Evolutionary conservation across 2,888 invertebrate species (phyloP), one percentile per base, ranked within the genome.

Genomic region (Willowsia nigromaculata): DNA sequence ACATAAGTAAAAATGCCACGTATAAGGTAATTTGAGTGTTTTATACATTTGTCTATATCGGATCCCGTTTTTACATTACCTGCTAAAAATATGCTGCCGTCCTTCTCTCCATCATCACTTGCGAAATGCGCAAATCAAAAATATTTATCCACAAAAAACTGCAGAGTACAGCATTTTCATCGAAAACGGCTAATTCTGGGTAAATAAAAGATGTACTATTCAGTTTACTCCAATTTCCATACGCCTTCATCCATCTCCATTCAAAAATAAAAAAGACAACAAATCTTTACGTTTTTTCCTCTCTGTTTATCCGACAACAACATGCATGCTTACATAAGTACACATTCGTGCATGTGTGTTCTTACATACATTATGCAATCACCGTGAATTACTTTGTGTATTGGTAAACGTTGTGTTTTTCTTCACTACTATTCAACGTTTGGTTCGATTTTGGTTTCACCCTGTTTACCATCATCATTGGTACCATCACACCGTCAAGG

Each of bases 311-410:
- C 18, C 30, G 15, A 47, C 47, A 47, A 76, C 78, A 78, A 76
- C 53, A 81, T 33, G 4, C 56, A 78, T 18, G 7, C 27, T 27
- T 59, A 27, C 59, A 27, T 27, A 59, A 18, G 13, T 62, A 81
- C 81, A 59, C 68, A 68, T 7, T 18, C 33, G 76, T 83, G 50
- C 7, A 13, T 68, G 37, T 53, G 56, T 50, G n/a, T 1, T n/a
- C 78, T n/a, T 30, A 53, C 30, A 78, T 30, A 33, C 15, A 37
- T 50, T 71, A 87, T 56, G 87, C 81, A 87, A 87, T 87, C 81
- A 87, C 56, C 81, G 87, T 81, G 87, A 87, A 81, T 81, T 71
- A 81, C 87, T 87, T 53, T 18, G 25, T 76, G 76, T 85, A 33
- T 33, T 65, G 33, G 65, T 65, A 65, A 59, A 30, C 53, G 25